Base-by-base conservation (phyloP, 2,113 vertebrate species). In the Galbula dea region DNA sequence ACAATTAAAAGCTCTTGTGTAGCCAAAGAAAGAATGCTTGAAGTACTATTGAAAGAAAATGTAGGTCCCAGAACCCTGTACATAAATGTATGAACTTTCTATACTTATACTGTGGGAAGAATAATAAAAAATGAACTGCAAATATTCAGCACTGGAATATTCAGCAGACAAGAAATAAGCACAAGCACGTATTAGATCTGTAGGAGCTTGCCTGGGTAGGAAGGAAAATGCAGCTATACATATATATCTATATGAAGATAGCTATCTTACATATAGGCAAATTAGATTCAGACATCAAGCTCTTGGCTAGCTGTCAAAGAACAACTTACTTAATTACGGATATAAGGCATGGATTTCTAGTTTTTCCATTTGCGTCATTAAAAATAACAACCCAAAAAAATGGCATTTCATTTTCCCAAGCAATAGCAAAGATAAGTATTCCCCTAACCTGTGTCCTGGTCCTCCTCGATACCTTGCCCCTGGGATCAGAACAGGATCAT, bases 401-500 rank as follows among this genome's bases (percentile, higher is more conserved):
- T 24, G 0, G 21, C 15, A 11, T 22, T 80, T 48, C 15, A 11
- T 22, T 80, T 48, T 67, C 32, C 6, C 41, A 39, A 71, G 55
- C 21, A 68, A 32, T 10, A 72, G 55, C n/a, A 80, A 63, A 62
- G 58, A 1, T 7, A 45, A 72, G 45, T 22, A 4, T 15, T 59
- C 2, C 68, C 95, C 98, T 86, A 94, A 99, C 99, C 99, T 99
- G 93, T 99, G 99, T 19, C 98, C 98, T 74, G 98, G 98, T 89
- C 97, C 98, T 72, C 98, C 98, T 96, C 99, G 98, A 58, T 98
- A 98, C 96, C 99, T 97, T 23, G 98, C 97, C 3, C 98, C 98
- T 1, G 99, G 99, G 95, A 99, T 98, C 20, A 99, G 98, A 59
- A 99, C 99, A 0, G 99, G 99, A 83, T 99, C 99, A 15, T 99